Evolutionary conservation across 2,797 vertebrate genomes (phyloP), one percentile per base, ranked within the genome.

Genomic region (Falco naumanni): DNA sequence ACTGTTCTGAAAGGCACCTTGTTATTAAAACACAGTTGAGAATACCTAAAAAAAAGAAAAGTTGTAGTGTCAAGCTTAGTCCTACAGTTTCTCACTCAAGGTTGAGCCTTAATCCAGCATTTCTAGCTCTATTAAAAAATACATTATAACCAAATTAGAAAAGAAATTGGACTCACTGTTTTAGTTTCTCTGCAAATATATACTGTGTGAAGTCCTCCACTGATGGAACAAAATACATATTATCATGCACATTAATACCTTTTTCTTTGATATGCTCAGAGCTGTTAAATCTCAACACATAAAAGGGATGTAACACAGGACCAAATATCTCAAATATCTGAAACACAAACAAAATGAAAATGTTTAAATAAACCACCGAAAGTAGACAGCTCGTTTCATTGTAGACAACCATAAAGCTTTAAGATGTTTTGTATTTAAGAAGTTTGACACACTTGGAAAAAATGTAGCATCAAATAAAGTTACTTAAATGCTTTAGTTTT

Each of bases 251-350:
- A 61, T 98, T 98, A 81, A 99, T 98, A 41, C 96, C 98, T 93
- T 98, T 99, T 76, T 68, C 97, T 77, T 93, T 98, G 60, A 99
- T 98, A 60, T 99, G 98, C 4, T 99, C 98, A 63, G 90, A 84
- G 29, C 97, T 98, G 97, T 99, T 99, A 96, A 99, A 99, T 33
- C 99, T 98, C 75, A 99, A 75, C 43, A 99, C 98, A 66, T 99
- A 99, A 87, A 99, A 99, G 0, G 99, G 99, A 97, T 98, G 99
- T 83, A 97, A 97, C 75, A 99, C 99, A 2, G 99, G 99, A 33
- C 99, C 99, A 88, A 99, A 99, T 89, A 99, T 97, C 97, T 99
- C 99, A 97, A 99, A 99, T 94, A 99, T 98, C 99, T 99, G 94
- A 85, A 98, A 97, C 31, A 97, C 11, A 97, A 65, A 94, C 47